A percentile compares a stretch with the other conserved stretches of the same genome.
phyloP scores from a whole-genome alignment of 1,140 invertebrate species.

The Grapholita molesta region DNA sequence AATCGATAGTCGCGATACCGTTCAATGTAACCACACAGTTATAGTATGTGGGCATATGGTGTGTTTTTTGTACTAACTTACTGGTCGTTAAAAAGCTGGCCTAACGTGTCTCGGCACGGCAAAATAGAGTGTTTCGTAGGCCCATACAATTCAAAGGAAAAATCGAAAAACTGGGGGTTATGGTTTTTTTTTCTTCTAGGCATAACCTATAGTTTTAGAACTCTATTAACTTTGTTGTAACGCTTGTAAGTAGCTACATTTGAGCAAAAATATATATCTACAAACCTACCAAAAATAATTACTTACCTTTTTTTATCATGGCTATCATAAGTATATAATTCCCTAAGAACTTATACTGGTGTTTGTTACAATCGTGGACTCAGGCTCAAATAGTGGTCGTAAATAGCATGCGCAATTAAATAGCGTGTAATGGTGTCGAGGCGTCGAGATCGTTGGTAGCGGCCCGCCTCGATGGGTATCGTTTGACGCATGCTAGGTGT shows the following conservation, averaged over 20 bases:
- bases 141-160: too few relatives aligned
- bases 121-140: background rate
- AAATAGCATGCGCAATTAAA: constrained; percentile 50
- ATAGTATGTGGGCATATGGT: background rate
- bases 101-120: background rate
- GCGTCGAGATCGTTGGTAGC: constrained; percentile 42
- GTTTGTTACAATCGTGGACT: background rate
- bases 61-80: background rate
- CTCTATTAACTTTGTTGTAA: too few relatives aligned
- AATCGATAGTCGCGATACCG: background rate
- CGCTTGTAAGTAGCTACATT: too few relatives aligned
- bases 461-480: constrained; percentile 60
- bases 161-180: too few relatives aligned
- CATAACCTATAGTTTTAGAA: too few relatives aligned
- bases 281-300: too few relatives aligned
- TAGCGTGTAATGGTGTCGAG: constrained; percentile 45
- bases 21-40: background rate
- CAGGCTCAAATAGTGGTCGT: constrained; percentile 27
- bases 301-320: too few relatives aligned
- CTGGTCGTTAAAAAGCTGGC: background rate
- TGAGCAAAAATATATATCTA: too few relatives aligned
- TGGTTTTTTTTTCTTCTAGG: too few relatives aligned
- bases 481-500: constrained; percentile 46
- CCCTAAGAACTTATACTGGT: too few relatives aligned
- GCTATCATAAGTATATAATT: background rate